Percentiles rank a stretch among this genome's conserved stretches.
phyloP scores from a whole-genome alignment of 2,888 invertebrate species.

The Meandrusa payeni region DNA sequence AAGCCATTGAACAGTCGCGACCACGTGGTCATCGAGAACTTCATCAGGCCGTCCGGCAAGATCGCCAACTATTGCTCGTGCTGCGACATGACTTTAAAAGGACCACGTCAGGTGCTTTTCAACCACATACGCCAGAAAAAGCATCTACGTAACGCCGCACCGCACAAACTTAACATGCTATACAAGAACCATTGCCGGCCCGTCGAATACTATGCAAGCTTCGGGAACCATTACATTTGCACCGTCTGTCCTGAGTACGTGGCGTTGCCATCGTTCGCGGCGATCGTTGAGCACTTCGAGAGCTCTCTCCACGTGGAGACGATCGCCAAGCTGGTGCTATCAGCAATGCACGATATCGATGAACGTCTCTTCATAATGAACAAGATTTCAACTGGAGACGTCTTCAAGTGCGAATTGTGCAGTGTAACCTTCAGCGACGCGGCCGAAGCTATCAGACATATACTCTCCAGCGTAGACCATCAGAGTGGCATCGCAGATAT shows the following conservation, averaged over 20 bases:
- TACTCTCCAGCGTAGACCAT: conserved; percentile 54
- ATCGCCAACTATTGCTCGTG: conserved; percentile 67
- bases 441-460: conserved; percentile 50
- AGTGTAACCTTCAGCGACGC: conserved; percentile 45
- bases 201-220: conserved; percentile 67
- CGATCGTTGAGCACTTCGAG: conserved; percentile 68
- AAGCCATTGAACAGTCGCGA: conserved; percentile 63
- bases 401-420: conserved; percentile 52
- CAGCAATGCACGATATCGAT: conserved; percentile 49
- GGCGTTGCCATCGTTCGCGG: conserved; percentile 64
- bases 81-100: conserved; percentile 71
- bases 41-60: conserved; percentile 69
- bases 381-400: conserved; percentile 40
- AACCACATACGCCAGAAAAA: conserved; percentile 75
- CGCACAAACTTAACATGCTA: conserved; percentile 56
- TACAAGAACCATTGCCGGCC: conserved; percentile 69
- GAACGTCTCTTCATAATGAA: conserved; percentile 44
- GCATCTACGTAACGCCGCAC: conserved; percentile 69
- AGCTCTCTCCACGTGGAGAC: conserved; percentile 57
- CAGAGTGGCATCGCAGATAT: conserved; percentile 50
- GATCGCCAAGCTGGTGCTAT: conserved; percentile 52
- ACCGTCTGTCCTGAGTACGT: conserved; percentile 58
- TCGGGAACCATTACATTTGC: conserved; percentile 70
- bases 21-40: conserved; percentile 70
- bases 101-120: conserved; percentile 68